Base-by-base conservation (phyloP, 2,888 invertebrate species). In the Parapristionchus giblindavisi region DNA sequence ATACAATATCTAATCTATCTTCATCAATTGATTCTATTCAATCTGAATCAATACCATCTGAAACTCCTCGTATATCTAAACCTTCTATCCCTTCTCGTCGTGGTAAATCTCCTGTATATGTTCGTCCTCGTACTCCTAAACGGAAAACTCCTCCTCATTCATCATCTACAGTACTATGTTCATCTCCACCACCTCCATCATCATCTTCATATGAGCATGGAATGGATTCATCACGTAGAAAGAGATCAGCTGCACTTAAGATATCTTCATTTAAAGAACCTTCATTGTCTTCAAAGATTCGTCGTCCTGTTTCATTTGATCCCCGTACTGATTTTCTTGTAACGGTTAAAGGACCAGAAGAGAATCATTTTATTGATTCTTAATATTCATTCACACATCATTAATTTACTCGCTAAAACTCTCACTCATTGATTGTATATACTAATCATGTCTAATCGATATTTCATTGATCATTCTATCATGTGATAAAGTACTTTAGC, bases 261-360 rank as follows among this genome's bases (percentile, higher is more conserved):
- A 73, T 73, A 17, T 34, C 24, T 17, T 73, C 73, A 43, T 61
- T 73, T 51, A 73, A 73, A 61, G 73, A 73, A n/a, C 73, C 73
- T 34, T 29, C 60, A 2, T 61, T 73, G 17, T 48, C 34, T 61
- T 27, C 48, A 3, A 73, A 73, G 36, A 6, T 73, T 3, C 60
- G 73, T 61, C 60, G 73, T 6, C 73, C 73, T 3, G 29, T 61
- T 36, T 29, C 48, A 38, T 73, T 73, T 51, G 73, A 73, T 36
- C 61, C 73, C 60, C 48, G 29, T 24, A 73, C 40, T 27, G 73
- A 73, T 48, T 60, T 32, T 34, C 36, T 73, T 11, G 63, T 63
- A 8, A 29, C 63, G 8, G 63, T 63, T 34, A 48, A 21, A 48
- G 48, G 48, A 48, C 14, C 48, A 14, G 48, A 48, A 48, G 48